phyloP scores from a whole-genome alignment of 2,797 vertebrate genomes.

The Ceyx erithaca region DNA sequence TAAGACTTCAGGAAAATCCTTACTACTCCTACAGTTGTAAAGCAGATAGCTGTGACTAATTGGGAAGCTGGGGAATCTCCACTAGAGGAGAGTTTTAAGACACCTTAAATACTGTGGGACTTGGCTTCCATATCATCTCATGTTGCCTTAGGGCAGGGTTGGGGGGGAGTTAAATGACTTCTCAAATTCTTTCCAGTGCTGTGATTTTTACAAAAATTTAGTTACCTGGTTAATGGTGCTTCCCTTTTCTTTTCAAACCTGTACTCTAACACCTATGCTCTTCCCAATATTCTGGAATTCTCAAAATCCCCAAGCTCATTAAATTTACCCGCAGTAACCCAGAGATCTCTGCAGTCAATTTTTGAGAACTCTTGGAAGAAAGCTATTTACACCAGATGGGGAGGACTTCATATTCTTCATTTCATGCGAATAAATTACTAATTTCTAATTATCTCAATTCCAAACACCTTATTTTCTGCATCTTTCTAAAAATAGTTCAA shows the following conservation, averaged over 20 bases:
- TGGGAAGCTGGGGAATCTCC: conserved; percentile 13
- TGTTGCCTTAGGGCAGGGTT: not conserved
- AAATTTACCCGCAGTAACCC: conserved; percentile 43
- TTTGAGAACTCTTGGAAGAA: conserved; percentile 24
- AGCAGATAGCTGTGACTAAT: conserved; percentile 18
- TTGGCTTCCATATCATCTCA: not conserved
- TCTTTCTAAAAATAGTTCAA: not conserved
- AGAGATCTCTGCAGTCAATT: conserved; percentile 31
- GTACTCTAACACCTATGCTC: not conserved
- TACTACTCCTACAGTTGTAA: not conserved
- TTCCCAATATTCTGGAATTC: conserved; percentile 39
- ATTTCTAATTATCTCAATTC: not conserved
- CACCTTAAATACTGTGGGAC: not conserved
- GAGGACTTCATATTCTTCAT: not conserved
- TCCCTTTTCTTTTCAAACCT: conserved; percentile 30
- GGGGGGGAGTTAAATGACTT: not conserved
- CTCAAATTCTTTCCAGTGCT: not conserved
- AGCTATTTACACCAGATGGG: not conserved
- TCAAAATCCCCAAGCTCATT: conserved; percentile 39
- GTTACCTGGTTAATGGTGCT: conserved; percentile 51
- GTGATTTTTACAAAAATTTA: not conserved
- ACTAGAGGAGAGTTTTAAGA: not conserved
- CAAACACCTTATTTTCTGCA: not conserved
- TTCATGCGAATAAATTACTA: not conserved
- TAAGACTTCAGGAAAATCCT: conserved; percentile 8